These are phyloP conservation scores for Pipistrellus pipistrellus DNA, from an alignment of 2,797 vertebrate species.

Conservation along the genomic window DNA sequence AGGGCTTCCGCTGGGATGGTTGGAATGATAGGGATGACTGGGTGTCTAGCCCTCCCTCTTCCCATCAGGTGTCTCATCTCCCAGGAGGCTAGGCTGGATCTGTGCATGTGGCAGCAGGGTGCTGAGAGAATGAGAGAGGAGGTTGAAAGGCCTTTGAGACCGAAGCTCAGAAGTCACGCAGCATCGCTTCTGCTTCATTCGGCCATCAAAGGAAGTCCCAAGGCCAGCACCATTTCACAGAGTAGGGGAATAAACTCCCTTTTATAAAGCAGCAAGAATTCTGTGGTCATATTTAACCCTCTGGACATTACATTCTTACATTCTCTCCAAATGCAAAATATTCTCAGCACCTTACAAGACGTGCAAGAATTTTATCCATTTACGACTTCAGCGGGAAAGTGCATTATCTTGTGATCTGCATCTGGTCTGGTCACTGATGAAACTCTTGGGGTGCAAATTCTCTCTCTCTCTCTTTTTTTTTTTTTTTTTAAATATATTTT, in stretches of 20 bases:
- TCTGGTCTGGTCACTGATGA: neutral
- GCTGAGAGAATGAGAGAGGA: neutral
- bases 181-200: neutral
- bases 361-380: neutral
- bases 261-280: slow-evolving; percentile 8
- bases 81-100: neutral
- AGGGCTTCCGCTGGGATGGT: neutral
- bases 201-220: neutral
- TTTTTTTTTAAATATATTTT: no score
- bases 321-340: slow-evolving; percentile 36
- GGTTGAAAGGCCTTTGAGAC: neutral
- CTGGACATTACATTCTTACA: neutral
- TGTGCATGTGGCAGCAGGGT: neutral
- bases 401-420: neutral
- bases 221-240: neutral
- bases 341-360: neutral
- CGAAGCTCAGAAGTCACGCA: neutral
- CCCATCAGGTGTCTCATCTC: neutral
- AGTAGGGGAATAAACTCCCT: neutral
- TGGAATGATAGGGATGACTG: neutral
- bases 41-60: neutral
- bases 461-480: no score
- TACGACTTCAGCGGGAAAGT: neutral
- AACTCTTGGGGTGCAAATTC: neutral
- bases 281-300: slow-evolving; percentile 36